phyloP scores from a whole-genome alignment of 1,140 invertebrate species.

The Myzus persicae region DNA sequence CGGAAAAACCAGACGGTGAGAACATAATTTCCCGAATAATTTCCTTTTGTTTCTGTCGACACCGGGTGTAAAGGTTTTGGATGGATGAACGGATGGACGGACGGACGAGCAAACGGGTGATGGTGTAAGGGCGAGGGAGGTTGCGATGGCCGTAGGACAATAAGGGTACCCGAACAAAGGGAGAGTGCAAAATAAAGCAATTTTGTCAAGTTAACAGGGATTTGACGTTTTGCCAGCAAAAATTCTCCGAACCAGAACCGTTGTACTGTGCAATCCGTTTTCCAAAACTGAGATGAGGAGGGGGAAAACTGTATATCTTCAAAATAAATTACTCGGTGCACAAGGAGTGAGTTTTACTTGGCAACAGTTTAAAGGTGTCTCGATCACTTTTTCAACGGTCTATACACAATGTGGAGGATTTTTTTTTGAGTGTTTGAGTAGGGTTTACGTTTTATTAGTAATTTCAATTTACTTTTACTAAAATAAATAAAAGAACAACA shows the following conservation, averaged over 20 bases:
- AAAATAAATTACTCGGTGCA: conserved; percentile 33
- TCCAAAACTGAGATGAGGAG: neutral
- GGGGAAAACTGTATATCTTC: conserved; percentile 30
- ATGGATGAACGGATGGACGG: neutral
- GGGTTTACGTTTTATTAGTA: neutral
- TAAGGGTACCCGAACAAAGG: conserved; percentile 18
- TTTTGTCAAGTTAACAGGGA: conserved; percentile 37
- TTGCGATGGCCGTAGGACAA: neutral
- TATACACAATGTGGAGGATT: neutral
- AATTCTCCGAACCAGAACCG: conserved; percentile 10
- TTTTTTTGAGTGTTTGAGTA: neutral
- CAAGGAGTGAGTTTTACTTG: conserved; percentile 38
- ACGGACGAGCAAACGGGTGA: neutral
- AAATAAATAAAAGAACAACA: neutral
- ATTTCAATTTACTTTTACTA: neutral
- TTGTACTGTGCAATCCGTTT: conserved; percentile 49
- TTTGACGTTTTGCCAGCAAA: conserved; percentile 55
- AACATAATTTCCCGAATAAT: conserved; percentile 26
- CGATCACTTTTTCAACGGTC: neutral
- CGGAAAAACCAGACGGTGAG: conserved; percentile 39
- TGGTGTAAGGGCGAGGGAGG: neutral
- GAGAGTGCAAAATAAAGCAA: conserved; percentile 52
- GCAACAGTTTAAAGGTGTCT: conserved; percentile 38
- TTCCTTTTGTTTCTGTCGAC: conserved; percentile 39
- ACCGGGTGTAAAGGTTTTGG: conserved; percentile 1